phyloP scores from a whole-genome alignment of 2,797 vertebrate species.

The Thaleichthys pacificus region DNA sequence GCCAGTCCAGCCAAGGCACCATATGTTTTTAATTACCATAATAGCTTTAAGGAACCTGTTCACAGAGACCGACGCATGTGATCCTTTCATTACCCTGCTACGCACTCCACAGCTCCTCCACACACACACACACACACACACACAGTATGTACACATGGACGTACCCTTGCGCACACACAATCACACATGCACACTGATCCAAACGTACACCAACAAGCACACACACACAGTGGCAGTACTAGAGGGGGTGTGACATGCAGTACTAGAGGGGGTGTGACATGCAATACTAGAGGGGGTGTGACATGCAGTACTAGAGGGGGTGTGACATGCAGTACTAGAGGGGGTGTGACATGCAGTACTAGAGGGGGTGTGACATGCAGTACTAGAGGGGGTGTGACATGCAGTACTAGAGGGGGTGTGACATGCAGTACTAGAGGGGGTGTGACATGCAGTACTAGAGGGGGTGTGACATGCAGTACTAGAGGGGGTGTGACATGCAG shows the following conservation, averaged over 20 bases:
- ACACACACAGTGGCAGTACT: background rate
- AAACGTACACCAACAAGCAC: background rate
- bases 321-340: constrained; percentile 62
- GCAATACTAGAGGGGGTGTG: constrained; percentile 59
- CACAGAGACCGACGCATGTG: constrained; percentile 74
- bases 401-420: too few relatives aligned
- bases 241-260: constrained; percentile 56
- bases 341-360: too few relatives aligned
- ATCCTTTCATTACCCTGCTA: constrained; percentile 78
- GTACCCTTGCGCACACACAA: background rate
- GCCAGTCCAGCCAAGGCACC: constrained; percentile 78
- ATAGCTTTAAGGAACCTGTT: constrained; percentile 90
- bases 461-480: constrained; percentile 45
- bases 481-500: constrained; percentile 56
- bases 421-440: background rate
- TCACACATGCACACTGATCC: background rate
- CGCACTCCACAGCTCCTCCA: constrained; percentile 57
- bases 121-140: background rate
- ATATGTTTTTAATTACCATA: constrained; percentile 95
- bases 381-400: too few relatives aligned
- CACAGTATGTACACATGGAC: background rate
- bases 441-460: background rate
- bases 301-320: constrained; percentile 61
- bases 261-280: constrained; percentile 48
- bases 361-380: too few relatives aligned